Percentiles rank a stretch among this genome's conserved stretches.
These are phyloP conservation scores for Amblyraja radiata DNA, from an alignment of 2,797 vertebrate species.

Conservation along the genomic window DNA sequence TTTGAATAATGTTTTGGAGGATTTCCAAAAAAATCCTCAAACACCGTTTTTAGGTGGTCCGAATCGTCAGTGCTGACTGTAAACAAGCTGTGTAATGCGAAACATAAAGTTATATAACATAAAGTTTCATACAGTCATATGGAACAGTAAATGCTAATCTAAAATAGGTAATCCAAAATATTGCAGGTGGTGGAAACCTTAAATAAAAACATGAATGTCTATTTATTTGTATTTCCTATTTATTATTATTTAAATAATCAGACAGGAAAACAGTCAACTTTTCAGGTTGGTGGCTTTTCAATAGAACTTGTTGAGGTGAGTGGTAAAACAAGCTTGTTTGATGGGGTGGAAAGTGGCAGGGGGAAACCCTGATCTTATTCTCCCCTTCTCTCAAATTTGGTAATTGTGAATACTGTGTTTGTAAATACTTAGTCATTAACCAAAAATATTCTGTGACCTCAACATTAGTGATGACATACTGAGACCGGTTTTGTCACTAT, in stretches of 20 bases:
- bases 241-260: no score
- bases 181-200: no score
- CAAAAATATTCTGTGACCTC: background rate
- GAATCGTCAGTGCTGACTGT: background rate
- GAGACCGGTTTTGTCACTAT: background rate
- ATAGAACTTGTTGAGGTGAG: no score
- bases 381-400: background rate
- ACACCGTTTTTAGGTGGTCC: background rate
- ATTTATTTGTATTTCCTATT: no score
- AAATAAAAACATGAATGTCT: no score
- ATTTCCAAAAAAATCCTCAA: background rate
- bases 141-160: background rate
- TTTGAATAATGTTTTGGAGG: background rate
- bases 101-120: background rate
- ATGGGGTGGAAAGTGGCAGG: no score
- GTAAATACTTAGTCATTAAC: background rate
- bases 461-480: background rate
- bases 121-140: background rate
- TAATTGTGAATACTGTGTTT: no score
- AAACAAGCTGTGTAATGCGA: background rate
- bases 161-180: no score
- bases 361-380: no score
- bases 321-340: no score
- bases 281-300: no score
- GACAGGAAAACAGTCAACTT: no score